phyloP scores from a whole-genome alignment of 2,113 vertebrate genomes.

The Ploceus nigricollis region DNA sequence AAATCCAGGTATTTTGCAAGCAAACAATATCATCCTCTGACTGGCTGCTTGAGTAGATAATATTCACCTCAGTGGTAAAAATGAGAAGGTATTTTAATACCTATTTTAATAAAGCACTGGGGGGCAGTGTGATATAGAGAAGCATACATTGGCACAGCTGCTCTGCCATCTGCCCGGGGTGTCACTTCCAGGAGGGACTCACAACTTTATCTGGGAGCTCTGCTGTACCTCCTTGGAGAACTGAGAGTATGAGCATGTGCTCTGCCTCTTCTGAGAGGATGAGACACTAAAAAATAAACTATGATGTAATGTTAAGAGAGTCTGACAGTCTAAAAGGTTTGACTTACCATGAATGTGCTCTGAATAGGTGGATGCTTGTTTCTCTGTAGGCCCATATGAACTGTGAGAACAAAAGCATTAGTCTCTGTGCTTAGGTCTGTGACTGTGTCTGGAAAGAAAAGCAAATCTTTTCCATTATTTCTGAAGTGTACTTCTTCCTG shows the following conservation, averaged over 20 bases:
- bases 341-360: neutral
- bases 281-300: neutral
- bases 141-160: rapidly evolving
- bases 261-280: neutral
- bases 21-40: neutral
- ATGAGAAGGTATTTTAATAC: neutral
- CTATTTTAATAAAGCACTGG: neutral
- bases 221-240: neutral
- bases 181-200: neutral
- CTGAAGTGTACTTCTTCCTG: neutral
- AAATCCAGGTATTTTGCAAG: neutral
- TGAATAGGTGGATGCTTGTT: neutral
- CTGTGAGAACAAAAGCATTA: neutral
- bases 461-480: neutral
- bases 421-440: neutral
- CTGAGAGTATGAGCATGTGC: rapidly evolving
- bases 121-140: neutral
- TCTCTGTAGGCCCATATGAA: neutral
- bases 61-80: neutral
- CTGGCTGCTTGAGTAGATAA: neutral
- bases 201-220: neutral
- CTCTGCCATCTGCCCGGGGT: neutral
- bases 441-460: neutral
- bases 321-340: neutral
- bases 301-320: neutral